Base-by-base conservation (phyloP, 2,888 invertebrate species). In the Ornithoptera alexandrae region DNA sequence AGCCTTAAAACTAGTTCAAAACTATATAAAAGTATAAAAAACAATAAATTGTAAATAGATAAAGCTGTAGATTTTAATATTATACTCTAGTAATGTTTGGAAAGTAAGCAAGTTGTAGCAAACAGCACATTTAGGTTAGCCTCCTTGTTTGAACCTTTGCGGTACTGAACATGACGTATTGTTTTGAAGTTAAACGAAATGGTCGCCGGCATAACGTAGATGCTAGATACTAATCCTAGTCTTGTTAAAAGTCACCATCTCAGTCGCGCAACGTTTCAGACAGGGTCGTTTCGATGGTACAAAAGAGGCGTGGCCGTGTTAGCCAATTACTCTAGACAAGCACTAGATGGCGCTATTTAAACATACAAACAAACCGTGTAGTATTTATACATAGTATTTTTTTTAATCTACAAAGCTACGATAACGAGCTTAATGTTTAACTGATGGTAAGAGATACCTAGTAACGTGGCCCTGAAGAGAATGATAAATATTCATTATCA, bases 1-100 rank as follows among this genome's bases (percentile, higher is more conserved):
- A 92, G 92, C 92, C 92, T 92, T 92, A 92, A 86, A 89, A 89
- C 88, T 92, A 92, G 92, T 92, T 92, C 92, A 92, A 92, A 92
- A 90, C 90, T 92, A 90, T 85, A 85, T 84, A 82, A 86, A 83
- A 79, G 83, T 81, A 82, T 70, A 60, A 67, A 85, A 85, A 83
- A 76, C 78, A 80, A 80, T 82, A 81, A 58, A 75, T 74, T 90
- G 89, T 90, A 91, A 83, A 91, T 90, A 90, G 79, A 81, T 77
- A 71, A 85, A 84, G 77, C 78, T 81, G 83, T 89, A 89, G 88
- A 85, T 82, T 63, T 85, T 89, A 89, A 85, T 84, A 77, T 84
- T 87, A 90, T 85, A 74, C 75, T 81, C 73, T 90, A 88, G 86
- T 83, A 76, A 81, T 81, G 83, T 84, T 84, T 81, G 86, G 84